Base-by-base conservation (phyloP, 2,113 vertebrate species). In the Meleagris gallopavo region DNA sequence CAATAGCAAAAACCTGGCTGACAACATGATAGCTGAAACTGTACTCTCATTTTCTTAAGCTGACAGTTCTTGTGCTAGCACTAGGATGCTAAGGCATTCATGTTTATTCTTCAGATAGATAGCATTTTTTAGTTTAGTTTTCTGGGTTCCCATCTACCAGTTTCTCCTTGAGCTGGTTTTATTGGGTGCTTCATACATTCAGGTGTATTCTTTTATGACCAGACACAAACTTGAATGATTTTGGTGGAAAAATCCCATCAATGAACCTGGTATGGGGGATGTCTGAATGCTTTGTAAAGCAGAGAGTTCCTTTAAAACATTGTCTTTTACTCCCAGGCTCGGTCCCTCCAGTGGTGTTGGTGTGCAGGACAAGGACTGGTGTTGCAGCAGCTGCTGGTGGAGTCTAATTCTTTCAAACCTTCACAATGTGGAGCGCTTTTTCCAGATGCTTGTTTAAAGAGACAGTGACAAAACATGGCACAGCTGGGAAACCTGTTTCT, bases 81-180 rank as follows among this genome's bases (percentile, higher is more conserved):
- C 66, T 78, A 30, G 45, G 73, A 78, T 46, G 6, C 48, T 50
- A 70, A 50, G 40, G 34, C 52, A 48, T 73, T 57, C 40, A 54
- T 38, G 57, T 46, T 88, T 83, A 40, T 60, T 80, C 43, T 77
- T 89, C 76, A 72, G 67, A 85, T 50, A 77, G 62, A 66, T 41
- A 21, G 2, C 16, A 18, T 12, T 7, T 7, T 13, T 32, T 57
- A 55, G 54, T 50, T 36, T 16, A 20, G 8, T 6, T 29, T 19
- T 3, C 7, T 1, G 2, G 3, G 6, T 46, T 72, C 18, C 20
- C 72, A 0, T 0, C 36, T 71, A 34, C 17, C 60, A 86, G 22
- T 22, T 22, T 74, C 43, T 88, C 72, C 30, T 80, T 50, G 73
- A 75, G 25, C 40, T 80, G 45, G 36, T 85, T 75, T 73, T 62